These are phyloP conservation scores for Glossosoma conforme DNA, from an alignment of 1,140 invertebrate genomes.

Conservation along the genomic window DNA sequence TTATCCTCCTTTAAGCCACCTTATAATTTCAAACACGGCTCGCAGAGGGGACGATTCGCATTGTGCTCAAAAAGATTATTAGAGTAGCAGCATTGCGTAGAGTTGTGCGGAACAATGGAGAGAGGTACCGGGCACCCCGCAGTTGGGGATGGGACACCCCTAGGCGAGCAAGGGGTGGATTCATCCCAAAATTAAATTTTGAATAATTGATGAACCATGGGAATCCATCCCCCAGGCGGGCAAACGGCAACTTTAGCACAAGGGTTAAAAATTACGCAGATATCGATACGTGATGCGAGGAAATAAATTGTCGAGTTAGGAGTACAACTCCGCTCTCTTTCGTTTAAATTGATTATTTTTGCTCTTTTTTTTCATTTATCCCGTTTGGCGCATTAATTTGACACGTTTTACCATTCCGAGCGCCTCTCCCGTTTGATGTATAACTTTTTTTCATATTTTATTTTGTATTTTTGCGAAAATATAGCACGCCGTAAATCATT, in stretches of 20 bases:
- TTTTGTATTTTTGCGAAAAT: too few species aligned
- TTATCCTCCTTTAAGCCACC: too few species aligned
- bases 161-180: constrained; percentile 11
- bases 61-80: not conserved
- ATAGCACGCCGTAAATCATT: too few species aligned
- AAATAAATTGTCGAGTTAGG: not conserved
- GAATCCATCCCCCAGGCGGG: constrained; percentile 12
- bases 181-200: constrained; percentile 30
- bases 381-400: constrained; percentile 13
- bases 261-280: constrained; percentile 29
- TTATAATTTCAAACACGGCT: too few species aligned
- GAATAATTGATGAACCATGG: constrained; percentile 30
- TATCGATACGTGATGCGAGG: constrained; percentile 24
- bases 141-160: constrained; percentile 2
- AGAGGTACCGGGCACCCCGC: not conserved
- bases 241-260: constrained; percentile 18
- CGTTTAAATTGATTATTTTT: constrained; percentile 19
- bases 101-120: not conserved
- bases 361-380: constrained; percentile 14
- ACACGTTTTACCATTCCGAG: too few species aligned
- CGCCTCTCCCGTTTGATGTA: too few species aligned
- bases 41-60: not conserved
- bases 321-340: not conserved
- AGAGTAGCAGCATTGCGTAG: not conserved
- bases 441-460: too few species aligned